phyloP scores from a whole-genome alignment of 64 coral and sea anemone species.

The Montipora cactus region DNA sequence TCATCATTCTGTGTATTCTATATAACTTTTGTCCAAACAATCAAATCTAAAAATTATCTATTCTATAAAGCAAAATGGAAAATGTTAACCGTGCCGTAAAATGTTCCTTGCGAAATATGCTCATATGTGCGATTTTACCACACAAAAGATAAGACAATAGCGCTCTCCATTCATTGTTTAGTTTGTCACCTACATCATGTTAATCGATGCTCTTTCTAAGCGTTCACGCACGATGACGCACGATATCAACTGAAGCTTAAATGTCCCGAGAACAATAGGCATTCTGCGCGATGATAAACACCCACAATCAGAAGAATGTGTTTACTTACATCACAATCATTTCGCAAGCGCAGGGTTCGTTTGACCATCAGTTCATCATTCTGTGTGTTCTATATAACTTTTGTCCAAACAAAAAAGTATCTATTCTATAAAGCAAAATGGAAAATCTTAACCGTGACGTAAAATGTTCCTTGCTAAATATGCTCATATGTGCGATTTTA shows the following conservation, averaged over 20 bases:
- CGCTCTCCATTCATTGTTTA: neutral
- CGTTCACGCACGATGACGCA: neutral
- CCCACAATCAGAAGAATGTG: neutral
- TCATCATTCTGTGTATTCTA: neutral
- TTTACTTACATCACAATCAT: neutral
- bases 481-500: neutral
- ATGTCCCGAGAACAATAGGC: no score
- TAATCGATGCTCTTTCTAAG: neutral
- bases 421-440: neutral
- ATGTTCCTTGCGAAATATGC: neutral
- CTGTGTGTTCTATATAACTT: neutral
- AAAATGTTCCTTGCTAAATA: neutral
- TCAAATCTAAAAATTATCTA: neutral
- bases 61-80: neutral
- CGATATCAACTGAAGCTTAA: no score
- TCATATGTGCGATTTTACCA: neutral
- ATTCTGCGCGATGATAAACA: no score
- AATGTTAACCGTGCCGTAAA: neutral
- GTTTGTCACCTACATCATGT: neutral
- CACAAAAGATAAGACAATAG: neutral
- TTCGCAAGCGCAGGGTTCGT: neutral
- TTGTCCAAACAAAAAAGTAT: neutral
- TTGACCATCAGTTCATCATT: neutral
- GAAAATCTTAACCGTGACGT: neutral
- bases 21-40: neutral